Conservation (phyloP, 2,113 vertebrate species). For the Caloenas nicobarica region DNA sequence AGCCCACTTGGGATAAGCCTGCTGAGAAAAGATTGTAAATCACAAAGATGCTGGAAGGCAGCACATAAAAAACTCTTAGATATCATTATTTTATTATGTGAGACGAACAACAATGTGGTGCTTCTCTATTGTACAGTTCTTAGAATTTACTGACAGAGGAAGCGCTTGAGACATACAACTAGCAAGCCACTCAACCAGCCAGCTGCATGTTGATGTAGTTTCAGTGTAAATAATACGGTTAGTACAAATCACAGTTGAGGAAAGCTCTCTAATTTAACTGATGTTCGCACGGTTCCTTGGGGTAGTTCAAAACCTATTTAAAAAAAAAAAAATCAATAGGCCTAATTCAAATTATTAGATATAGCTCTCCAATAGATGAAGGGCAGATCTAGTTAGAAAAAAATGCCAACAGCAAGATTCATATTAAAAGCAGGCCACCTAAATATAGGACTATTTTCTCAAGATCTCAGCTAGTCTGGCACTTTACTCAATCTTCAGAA, state of each 20-base stretch:
- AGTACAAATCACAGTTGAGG: not conserved
- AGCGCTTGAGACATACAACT: not conserved
- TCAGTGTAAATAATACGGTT: not conserved
- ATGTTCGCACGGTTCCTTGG: not conserved
- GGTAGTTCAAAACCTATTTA: not conserved
- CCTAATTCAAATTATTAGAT: not conserved
- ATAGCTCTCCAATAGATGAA: not conserved
- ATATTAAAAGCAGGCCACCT: not conserved
- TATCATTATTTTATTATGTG: not conserved
- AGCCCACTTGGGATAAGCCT: conserved; percentile 4
- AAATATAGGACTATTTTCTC: not conserved
- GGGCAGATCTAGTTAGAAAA: not conserved
- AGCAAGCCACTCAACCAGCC: not conserved
- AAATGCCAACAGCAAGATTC: not conserved
- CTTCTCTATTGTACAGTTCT: not conserved
- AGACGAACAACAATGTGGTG: not conserved
- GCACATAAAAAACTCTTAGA: not conserved
- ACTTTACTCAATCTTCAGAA: not conserved
- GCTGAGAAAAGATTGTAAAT: not conserved
- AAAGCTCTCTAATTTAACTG: not conserved
- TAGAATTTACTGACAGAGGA: not conserved
- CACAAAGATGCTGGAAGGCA: not conserved
- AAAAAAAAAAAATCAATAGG: not conserved
- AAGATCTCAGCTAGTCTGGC: not conserved
- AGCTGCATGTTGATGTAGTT: not conserved